Base-by-base conservation (phyloP, 2,113 vertebrate genomes). In the Merops nubicus region DNA sequence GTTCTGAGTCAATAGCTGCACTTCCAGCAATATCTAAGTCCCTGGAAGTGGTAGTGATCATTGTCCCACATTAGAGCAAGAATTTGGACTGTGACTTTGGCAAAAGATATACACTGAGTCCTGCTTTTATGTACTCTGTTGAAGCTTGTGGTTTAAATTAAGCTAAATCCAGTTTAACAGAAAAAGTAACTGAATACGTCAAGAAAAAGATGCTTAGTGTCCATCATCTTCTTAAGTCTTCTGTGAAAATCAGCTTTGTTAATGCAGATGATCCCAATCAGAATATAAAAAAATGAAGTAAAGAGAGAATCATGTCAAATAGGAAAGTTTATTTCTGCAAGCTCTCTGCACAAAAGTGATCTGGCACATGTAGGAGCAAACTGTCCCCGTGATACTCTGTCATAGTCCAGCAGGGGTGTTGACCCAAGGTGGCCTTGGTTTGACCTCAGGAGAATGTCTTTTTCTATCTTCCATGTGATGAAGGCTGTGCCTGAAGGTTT, bases 321-420 rank as follows among this genome's bases (percentile, higher is more conserved):
- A 42, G 12, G 81, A 42, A 11, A 33, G 22, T 60, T 86, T 59
- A 13, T 43, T 75, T 64, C 36, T 36, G 20, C 60, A 42, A 69
- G 53, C 16, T n/a, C 8, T 51, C 21, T 81, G 8, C 28, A 54
- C 26, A 88, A 69, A 65, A 91, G 56, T 69, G 28, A 50, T 75
- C 18, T 73, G 54, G 20, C 11, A 9, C 6, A 1, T 22, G 20
- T 31, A 54, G 7, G 4, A 1, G 1, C 20, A 73, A 53, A 54
- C 54, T 76, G 19, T 59, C 57, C 21, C 53, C 21, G 5, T 54
- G 20, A 8, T 79, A 63, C 22, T 79, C 38, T 76, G 0, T 64
- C 31, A 26, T 64, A 47, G 11, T 38, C 25, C 86, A 3, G 1
- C 79, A 42, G 20, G 72, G 33, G 42, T n/a, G 53, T 68, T 84